Base-by-base conservation (phyloP, 2,113 vertebrate species). In the Prietella phreatophila region DNA sequence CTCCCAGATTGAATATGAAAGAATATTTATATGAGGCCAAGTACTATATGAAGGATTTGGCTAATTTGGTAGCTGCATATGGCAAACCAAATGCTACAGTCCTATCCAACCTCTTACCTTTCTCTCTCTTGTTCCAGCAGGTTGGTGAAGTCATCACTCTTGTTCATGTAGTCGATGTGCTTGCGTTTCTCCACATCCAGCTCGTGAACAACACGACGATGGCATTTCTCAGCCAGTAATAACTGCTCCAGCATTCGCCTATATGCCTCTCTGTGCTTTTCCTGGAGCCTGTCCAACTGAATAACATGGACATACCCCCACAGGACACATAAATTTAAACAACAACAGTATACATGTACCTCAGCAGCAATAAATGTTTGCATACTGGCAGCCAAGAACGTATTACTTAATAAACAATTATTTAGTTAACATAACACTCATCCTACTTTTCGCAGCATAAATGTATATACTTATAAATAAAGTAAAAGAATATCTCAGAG, bases 141-240 rank as follows among this genome's bases (percentile, higher is more conserved):
- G 94, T 99, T 99, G 93, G 98, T 99, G 91, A 99, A 99, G 93
- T 99, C 98, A 9, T 99, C 98, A 0, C 98, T 99, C 93, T 99
- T 99, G 95, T 97, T 97, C 98, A 99, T 99, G 95, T 99, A 99
- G 93, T 99, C 98, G 0, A 90, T 96, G 14, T 99, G 98, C 71
- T 99, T 99, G 78, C 96, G 96, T 88, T 98, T 99, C 95, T 99
- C 98, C 0, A 94, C 96, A 91, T 99, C 97, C 65, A 99, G 91
- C 93, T 99, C 97, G 0, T 97, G 96, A 86, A 99, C 96, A 0
- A 98, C 99, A 88, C 95, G 97, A 1, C 97, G 93, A 91, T 99
- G 98, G 89, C 97, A 97, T 94, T 99, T 99, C 71, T 99, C 98
- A 0, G 97, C 97, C 86, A 99, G 90, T 65, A 99, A 96, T 86